These are phyloP conservation scores for Sussaba pulchella DNA, from an alignment of 2,888 invertebrate species.

Conservation along the genomic window DNA sequence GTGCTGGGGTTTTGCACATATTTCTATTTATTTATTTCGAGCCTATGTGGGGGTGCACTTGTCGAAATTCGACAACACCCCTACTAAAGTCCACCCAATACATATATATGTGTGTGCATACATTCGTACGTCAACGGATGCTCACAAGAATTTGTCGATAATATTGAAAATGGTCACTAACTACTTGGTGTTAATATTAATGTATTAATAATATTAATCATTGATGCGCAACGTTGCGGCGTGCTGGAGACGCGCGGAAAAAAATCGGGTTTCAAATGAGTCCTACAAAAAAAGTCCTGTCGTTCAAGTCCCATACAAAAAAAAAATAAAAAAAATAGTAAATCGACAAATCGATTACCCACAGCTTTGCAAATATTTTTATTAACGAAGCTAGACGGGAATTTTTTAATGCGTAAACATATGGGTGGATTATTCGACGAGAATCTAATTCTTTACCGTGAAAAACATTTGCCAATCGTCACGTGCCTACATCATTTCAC, in stretches of 20 bases:
- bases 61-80: too few species aligned
- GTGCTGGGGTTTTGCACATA: too few species aligned
- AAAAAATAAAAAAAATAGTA: conserved; percentile 1
- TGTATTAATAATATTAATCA: conserved; percentile 16
- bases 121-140: conserved; percentile 16
- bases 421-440: too few species aligned
- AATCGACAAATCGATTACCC: neutral
- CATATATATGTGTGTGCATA: neutral
- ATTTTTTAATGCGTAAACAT: too few species aligned
- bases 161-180: conserved; percentile 43
- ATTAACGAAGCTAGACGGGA: neutral
- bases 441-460: too few species aligned
- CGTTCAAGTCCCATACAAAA: conserved; percentile 11
- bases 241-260: conserved; percentile 10
- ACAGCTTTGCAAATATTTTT: too few species aligned
- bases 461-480: too few species aligned
- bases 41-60: too few species aligned
- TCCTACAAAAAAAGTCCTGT: neutral
- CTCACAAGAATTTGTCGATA: conserved; percentile 19
- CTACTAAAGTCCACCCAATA: too few species aligned
- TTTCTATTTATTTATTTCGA: too few species aligned
- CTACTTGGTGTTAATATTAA: conserved; percentile 30
- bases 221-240: conserved; percentile 15
- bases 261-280: conserved; percentile 6
- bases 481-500: too few species aligned